A percentile compares a stretch with the other conserved stretches of the same genome.
phyloP scores from a whole-genome alignment of 2,888 invertebrate genomes.

The Aphidius colemani region DNA sequence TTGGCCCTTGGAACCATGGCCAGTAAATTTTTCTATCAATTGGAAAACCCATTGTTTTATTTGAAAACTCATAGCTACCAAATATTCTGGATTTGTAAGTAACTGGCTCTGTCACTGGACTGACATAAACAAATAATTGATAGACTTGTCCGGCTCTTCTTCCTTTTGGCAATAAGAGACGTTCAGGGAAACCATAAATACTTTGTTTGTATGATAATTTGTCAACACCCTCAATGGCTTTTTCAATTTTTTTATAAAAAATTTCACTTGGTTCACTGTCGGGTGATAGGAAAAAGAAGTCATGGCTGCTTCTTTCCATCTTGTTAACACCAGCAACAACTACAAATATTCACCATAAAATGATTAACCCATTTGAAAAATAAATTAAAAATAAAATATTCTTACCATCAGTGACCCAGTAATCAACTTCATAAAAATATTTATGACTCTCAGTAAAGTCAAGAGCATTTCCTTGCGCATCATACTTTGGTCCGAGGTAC shows the following conservation, averaged over 20 bases:
- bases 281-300: slow-evolving; percentile 68
- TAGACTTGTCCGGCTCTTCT: slow-evolving; percentile 69
- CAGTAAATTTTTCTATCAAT: slow-evolving; percentile 70
- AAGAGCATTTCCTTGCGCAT: slow-evolving; percentile 63
- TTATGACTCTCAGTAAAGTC: slow-evolving; percentile 64
- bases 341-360: too few relatives aligned
- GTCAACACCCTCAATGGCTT: slow-evolving; percentile 60
- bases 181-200: slow-evolving; percentile 73
- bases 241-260: slow-evolving; percentile 44
- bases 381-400: slow-evolving; percentile 25
- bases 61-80: slow-evolving; percentile 63
- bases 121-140: slow-evolving; percentile 69
- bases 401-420: slow-evolving; percentile 54
- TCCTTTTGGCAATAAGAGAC: slow-evolving; percentile 75
- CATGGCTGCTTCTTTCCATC: slow-evolving; percentile 70
- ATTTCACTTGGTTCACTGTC: slow-evolving; percentile 61
- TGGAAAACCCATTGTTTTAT: slow-evolving; percentile 73
- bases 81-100: slow-evolving; percentile 58
- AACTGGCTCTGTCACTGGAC: slow-evolving; percentile 63
- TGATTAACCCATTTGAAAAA: too few relatives aligned
- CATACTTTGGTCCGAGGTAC: slow-evolving; percentile 74
- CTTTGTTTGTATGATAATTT: slow-evolving; percentile 58
- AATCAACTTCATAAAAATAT: slow-evolving; percentile 68
- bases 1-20: slow-evolving; percentile 68
- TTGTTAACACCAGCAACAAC: slow-evolving; percentile 70